Evolutionary conservation across 37 sponge, comb jelly and placozoan species (phyloP), one percentile per base, ranked within the genome.

Genomic region (Agelas oroides): DNA sequence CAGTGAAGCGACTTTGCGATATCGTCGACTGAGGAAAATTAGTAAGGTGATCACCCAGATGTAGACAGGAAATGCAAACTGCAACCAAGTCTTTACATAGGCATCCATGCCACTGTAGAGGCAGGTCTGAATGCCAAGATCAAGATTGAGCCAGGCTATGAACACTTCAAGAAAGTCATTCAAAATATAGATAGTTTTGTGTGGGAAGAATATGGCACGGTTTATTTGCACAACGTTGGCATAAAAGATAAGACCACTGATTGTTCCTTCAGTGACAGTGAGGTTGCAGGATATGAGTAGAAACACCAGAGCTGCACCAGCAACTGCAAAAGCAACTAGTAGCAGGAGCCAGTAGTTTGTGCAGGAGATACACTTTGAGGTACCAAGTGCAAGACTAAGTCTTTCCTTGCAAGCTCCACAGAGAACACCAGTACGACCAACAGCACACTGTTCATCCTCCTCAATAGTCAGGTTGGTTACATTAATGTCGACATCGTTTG

Each of bases 51-150:
- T 24, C 32, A 27, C 0, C 40, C 40, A 41, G 38, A 88, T 41
- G 59, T 88, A 88, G 2, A 82, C 15, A 33, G 89, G 89, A 70
- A 84, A 89, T 2, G 71, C 40, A 60, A 84, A 84, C 31, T 71
- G 65, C 15, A 89, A 61, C 38, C 84, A 60, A 18, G 73, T 38
- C 68, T 79, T 83, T 1, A 25, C 57, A 55, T 83, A 83, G 59
- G 84, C 79, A 73, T 71, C 64, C 84, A 84, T 89, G 20, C 84
- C 90, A 73, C 72, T 31, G 61, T 77, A 89, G 64, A 89, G 78
- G 52, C 90, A 89, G 20, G 54, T 1, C 53, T 39, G 33, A 78
- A 61, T n/a, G 13, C 73, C 79, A 0, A 52, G 52, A 0, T 70
- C 64, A 34, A 89, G 71, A 38, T 89, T 89, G 66, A 89, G 25